phyloP scores from a whole-genome alignment of 2,797 vertebrate species.

The Rhadinocentrus ornatus region DNA sequence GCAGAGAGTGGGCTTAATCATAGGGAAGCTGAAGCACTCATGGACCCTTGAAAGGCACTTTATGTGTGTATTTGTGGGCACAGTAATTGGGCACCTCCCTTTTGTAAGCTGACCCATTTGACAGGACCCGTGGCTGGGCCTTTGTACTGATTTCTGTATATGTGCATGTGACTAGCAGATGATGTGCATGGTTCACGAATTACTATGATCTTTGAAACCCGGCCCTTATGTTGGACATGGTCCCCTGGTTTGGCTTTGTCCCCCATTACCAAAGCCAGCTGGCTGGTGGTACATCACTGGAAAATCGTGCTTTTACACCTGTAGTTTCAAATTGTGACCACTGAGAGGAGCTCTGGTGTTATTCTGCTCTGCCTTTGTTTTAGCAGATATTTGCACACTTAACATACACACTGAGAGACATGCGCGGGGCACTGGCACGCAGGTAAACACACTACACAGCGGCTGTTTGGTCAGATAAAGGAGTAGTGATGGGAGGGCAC shows the following conservation, averaged over 20 bases:
- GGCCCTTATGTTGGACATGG: conserved; percentile 69
- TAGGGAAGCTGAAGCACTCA: conserved; percentile 63
- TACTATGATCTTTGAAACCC: conserved; percentile 70
- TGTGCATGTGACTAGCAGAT: conserved; percentile 55
- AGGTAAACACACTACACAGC: conserved; percentile 43
- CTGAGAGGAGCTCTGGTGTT: conserved; percentile 78
- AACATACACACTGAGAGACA: conserved; percentile 44
- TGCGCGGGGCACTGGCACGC: conserved; percentile 25
- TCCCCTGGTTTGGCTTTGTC: conserved; percentile 69
- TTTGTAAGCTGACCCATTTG: conserved; percentile 67
- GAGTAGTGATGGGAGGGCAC: conserved; percentile 70
- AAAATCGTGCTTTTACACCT: conserved; percentile 3
- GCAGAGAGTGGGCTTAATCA: conserved; percentile 63
- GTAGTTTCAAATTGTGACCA: conserved; percentile 48
- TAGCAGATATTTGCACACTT: conserved; percentile 54
- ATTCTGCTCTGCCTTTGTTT: conserved; percentile 31
- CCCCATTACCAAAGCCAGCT: conserved; percentile 72
- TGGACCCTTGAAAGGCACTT: conserved; percentile 71
- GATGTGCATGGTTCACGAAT: conserved; percentile 68
- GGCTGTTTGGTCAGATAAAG: conserved; percentile 79
- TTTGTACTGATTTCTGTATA: conserved; percentile 52
- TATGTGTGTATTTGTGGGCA: conserved; percentile 71
- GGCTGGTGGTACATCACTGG: conserved; percentile 55
- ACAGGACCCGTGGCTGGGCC: conserved; percentile 40
- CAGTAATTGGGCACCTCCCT: conserved; percentile 66